phyloP scores from a whole-genome alignment of 2,113 vertebrate species.

The Balaeniceps rex region DNA sequence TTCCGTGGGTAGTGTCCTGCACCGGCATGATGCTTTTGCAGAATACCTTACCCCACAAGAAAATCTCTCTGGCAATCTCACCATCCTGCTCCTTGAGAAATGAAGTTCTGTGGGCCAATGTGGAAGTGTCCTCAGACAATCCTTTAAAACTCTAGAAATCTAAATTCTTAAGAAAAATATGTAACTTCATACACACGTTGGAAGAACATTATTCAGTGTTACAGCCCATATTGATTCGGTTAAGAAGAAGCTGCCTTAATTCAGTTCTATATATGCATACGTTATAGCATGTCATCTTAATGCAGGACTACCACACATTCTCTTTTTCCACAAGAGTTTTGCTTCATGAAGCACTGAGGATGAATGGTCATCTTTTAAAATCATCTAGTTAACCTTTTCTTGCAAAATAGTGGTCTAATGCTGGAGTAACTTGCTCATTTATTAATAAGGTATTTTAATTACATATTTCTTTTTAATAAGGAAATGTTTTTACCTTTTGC shows the following conservation, averaged over 20 bases:
- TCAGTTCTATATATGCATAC: background rate
- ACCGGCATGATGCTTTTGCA: background rate
- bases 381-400: background rate
- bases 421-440: background rate
- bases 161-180: background rate
- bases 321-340: background rate
- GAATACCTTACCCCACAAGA: background rate
- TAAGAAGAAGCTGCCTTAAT: background rate
- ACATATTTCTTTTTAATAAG: background rate
- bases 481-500: background rate
- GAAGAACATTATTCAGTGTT: background rate
- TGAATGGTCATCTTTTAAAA: background rate
- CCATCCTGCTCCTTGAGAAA: background rate
- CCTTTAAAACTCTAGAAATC: background rate
- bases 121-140: background rate
- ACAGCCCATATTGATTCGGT: background rate
- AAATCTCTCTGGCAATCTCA: background rate
- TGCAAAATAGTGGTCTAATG: background rate
- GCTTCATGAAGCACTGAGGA: background rate
- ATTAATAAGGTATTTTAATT: background rate
- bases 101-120: background rate
- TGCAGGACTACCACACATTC: background rate
- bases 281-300: background rate
- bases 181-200: rapidly evolving
- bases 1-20: background rate